phyloP scores from a whole-genome alignment of 2,113 vertebrate genomes.

The Pachypanchax playfairii region DNA sequence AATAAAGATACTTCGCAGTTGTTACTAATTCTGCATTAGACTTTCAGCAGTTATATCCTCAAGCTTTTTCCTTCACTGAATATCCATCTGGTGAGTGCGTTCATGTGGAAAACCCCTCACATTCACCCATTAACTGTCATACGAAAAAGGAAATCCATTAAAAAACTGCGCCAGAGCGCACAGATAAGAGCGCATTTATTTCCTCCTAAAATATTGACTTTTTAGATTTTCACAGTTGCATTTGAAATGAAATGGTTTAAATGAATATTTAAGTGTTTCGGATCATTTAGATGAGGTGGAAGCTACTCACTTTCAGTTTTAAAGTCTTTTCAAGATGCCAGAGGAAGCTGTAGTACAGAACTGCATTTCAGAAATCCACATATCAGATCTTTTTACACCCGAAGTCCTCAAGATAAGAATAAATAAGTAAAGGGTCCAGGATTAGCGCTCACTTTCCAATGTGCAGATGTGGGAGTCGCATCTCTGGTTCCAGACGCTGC shows the following conservation, averaged over 20 bases:
- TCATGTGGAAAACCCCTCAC: conserved; percentile 24
- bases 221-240: background rate
- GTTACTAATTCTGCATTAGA: conserved; percentile 1
- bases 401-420: background rate
- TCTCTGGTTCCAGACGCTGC: conserved; percentile 6
- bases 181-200: background rate
- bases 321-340: conserved; percentile 4
- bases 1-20: background rate
- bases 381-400: background rate
- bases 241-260: too few species aligned
- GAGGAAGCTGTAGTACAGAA: background rate
- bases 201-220: background rate
- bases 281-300: too few species aligned
- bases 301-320: conserved; percentile 44
- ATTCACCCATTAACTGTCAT: conserved; percentile 9
- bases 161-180: conserved; percentile 1
- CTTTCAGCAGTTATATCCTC: conserved; percentile 3
- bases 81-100: conserved; percentile 24
- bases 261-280: too few species aligned
- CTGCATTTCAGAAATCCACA: conserved; percentile 10
- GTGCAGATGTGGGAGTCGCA: conserved; percentile 3
- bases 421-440: background rate
- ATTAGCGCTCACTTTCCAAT: background rate
- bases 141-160: background rate
- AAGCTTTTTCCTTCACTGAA: conserved; percentile 2